Conservation (phyloP, 2,113 vertebrate species). For the Odobenus rosmarus region DNA sequence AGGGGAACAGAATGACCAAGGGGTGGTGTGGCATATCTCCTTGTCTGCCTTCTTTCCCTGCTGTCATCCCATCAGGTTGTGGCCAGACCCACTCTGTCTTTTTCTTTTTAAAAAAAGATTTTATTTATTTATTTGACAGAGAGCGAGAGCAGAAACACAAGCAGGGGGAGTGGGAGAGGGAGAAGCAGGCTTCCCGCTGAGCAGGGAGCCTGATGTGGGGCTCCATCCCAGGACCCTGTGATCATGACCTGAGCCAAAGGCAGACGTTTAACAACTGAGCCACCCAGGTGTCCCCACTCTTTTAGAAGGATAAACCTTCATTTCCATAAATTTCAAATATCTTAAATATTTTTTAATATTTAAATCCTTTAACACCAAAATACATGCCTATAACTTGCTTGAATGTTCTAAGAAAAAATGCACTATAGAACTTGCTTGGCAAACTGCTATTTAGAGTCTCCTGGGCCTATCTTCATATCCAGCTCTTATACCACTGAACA, state of each 20-base stretch:
- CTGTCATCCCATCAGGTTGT: neutral
- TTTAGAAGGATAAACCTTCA: neutral
- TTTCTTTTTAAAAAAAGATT: too few species aligned
- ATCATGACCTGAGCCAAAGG: too few species aligned
- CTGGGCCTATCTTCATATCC: neutral
- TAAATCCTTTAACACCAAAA: neutral
- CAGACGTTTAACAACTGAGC: too few species aligned
- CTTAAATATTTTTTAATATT: neutral
- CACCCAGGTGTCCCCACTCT: neutral
- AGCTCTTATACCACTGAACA: neutral
- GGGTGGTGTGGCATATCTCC: fast-evolving
- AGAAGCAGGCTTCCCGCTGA: too few species aligned
- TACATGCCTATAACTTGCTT: neutral
- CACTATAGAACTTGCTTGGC: neutral
- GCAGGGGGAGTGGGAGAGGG: too few species aligned
- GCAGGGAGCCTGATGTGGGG: too few species aligned
- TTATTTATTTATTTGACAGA: too few species aligned
- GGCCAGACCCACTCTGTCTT: neutral
- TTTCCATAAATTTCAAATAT: neutral
- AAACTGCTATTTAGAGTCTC: neutral
- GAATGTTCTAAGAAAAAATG: neutral
- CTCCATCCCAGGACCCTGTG: too few species aligned
- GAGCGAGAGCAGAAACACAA: too few species aligned
- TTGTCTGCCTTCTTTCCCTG: neutral
- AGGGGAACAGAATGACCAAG: neutral